Evolutionary conservation across 2,888 invertebrate genomes (phyloP), one percentile per base, ranked within the genome.

Genomic region (Gastrophysa polygoni): DNA sequence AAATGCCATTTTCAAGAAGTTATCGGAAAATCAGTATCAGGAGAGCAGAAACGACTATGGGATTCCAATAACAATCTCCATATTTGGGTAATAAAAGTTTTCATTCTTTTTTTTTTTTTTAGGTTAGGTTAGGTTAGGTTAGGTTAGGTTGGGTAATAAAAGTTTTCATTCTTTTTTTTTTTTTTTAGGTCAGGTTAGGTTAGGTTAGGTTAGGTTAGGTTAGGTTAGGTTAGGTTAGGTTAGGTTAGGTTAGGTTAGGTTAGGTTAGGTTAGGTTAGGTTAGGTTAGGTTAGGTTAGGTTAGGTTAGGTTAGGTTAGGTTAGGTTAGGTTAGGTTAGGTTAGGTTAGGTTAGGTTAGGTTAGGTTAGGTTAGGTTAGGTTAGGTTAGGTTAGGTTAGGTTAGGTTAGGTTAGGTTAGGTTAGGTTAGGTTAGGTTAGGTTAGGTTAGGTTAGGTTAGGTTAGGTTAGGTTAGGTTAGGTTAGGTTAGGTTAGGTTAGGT

Each of bases 261-360:
- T 32, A 32, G 32, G 32, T 32, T 32, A 32, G 10, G 32, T 32
- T 32, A 32, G 48, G 48, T 48, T 48, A 48, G 48, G 48, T 48
- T 48, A 48, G 21, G 48, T 48, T 48, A 48, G 48, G 48, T 48
- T 48, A 32, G 32, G 32, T 32, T 32, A 32, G 10, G 32, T 32
- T 32, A 32, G 32, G 48, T 48, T 48, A 48, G 48, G 48, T 48
- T 48, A 48, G 21, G 48, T 48, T 48, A 48, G 48, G 48, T 48
- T 48, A 48, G 48, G 48, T 48, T 48, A 48, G 48, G 24, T 48
- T 48, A 20, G 18, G 18, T 20, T 48, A 48, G 48, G 48, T 48
- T 48, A 48, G 48, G 48, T 48, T 48, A 48, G 48, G 48, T 48
- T 48, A 48, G 21, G 48, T 48, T 48, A 48, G 21, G 48, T 17